Percentiles rank a stretch among this genome's conserved stretches.
Evolutionary conservation across 2,888 invertebrate genomes (phyloP).

Genomic region (Thalpophila matura): DNA sequence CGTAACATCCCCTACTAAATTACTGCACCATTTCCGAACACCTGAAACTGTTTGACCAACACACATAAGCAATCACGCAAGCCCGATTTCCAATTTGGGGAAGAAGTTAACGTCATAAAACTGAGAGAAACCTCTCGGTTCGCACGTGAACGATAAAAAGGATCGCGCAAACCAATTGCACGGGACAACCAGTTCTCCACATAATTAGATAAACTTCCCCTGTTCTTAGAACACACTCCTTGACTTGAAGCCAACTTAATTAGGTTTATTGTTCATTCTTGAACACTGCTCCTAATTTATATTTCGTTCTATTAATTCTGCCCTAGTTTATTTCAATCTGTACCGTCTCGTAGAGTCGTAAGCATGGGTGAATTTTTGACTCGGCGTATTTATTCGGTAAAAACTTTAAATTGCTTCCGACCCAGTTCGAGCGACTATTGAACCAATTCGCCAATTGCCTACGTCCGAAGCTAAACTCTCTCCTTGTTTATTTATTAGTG

Average conservation of each 20-base stretch:
- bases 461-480: conserved; percentile 75
- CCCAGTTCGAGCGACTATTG: conserved; percentile 84
- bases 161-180: conserved; percentile 57
- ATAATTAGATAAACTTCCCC: conserved; percentile 61
- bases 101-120: conserved; percentile 61
- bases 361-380: conserved; percentile 80
- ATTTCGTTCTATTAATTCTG: conserved; percentile 59
- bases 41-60: conserved; percentile 54
- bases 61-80: conserved; percentile 58
- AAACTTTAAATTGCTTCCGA: conserved; percentile 89
- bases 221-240: conserved; percentile 49
- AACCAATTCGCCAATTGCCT: conserved; percentile 84
- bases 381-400: conserved; percentile 85
- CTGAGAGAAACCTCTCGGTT: conserved; percentile 47
- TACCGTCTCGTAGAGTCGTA: conserved; percentile 72
- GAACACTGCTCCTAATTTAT: conserved; percentile 59
- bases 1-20: conserved; percentile 32
- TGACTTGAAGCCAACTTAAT: conserved; percentile 63
- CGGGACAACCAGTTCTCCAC: conserved; percentile 55
- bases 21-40: conserved; percentile 53
- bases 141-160: conserved; percentile 62
- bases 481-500: conserved; percentile 73
- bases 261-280: conserved; percentile 58
- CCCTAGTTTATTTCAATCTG: conserved; percentile 70
- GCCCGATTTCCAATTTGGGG: conserved; percentile 59